Percentiles rank a stretch among this genome's conserved stretches.
Evolutionary conservation across 2,113 vertebrate genomes (phyloP).

Genomic region (Maccullochella peelii): DNA sequence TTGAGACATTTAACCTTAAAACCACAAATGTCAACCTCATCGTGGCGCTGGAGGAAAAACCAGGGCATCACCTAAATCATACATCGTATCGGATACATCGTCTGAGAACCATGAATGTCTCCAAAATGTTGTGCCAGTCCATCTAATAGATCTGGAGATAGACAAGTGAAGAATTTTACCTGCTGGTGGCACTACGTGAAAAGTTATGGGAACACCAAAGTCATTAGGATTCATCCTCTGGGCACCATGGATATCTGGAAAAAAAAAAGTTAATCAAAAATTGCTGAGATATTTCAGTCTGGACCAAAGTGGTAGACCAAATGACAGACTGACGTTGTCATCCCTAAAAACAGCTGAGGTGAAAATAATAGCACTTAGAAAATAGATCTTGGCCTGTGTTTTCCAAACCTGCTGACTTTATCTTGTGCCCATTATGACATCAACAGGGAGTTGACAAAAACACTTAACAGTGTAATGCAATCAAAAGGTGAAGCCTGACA

Average conservation of each 20-base stretch:
- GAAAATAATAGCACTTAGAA: not conserved
- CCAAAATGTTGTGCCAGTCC: not conserved
- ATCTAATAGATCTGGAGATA: not conserved
- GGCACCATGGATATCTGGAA: not conserved
- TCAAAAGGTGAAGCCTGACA: not conserved
- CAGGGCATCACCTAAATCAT: not conserved
- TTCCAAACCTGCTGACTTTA: not conserved
- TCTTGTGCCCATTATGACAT: not conserved
- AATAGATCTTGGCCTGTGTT: not conserved
- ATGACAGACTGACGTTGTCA: not conserved
- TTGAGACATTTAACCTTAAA: not conserved
- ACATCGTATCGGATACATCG: not conserved
- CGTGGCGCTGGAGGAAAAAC: not conserved
- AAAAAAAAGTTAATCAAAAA: not conserved
- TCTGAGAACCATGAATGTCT: not conserved
- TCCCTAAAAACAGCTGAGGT: not conserved
- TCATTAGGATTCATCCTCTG: not conserved
- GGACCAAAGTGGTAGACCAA: not conserved
- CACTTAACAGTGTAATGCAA: not conserved
- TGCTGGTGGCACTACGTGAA: not conserved
- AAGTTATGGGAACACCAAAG: not conserved
- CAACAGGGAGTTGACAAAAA: not conserved
- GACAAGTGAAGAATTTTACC: not conserved
- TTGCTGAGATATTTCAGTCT: not conserved
- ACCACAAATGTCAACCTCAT: not conserved